These are phyloP conservation scores for Diacarnus erythraeanus DNA, from an alignment of 37 sponge, comb jelly and placozoan genomes.

Conservation along the genomic window DNA sequence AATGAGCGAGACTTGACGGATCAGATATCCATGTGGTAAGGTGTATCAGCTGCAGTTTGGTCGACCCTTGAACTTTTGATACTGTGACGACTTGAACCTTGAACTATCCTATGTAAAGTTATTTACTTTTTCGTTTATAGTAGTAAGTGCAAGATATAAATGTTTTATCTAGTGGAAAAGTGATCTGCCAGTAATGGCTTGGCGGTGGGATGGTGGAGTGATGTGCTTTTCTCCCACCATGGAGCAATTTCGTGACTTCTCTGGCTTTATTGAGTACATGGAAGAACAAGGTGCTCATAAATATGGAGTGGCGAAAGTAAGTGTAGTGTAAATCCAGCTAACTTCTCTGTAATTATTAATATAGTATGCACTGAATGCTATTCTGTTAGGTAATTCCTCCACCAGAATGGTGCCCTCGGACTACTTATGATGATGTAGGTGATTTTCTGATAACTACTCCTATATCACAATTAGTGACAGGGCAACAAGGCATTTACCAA, in stretches of 20 bases:
- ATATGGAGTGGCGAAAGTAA: constrained; percentile 91
- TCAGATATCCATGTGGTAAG: too few species aligned
- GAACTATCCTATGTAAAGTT: too few species aligned
- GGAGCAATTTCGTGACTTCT: constrained; percentile 95
- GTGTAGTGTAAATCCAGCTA: neutral
- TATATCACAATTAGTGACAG: constrained; percentile 79
- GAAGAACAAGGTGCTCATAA: constrained; percentile 92
- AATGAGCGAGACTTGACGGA: too few species aligned
- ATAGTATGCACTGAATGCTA: neutral
- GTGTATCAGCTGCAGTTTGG: neutral
- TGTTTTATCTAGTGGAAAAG: neutral
- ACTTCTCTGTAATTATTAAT: neutral
- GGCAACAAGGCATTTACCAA: constrained; percentile 89
- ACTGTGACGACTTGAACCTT: too few species aligned
- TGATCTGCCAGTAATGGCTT: constrained; percentile 1
- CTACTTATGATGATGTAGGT: constrained; percentile 55
- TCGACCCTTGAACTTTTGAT: too few species aligned
- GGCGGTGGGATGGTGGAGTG: constrained; percentile 51
- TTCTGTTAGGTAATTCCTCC: constrained; percentile 83
- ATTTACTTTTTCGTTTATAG: neutral
- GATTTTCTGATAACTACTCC: constrained; percentile 61
- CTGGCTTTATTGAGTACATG: constrained; percentile 82
- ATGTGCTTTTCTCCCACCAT: constrained; percentile 96
- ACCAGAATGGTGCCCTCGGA: constrained; percentile 76
- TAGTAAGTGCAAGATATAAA: neutral